A percentile compares a stretch with the other conserved stretches of the same genome.
These are phyloP conservation scores for Gymnocypris eckloni DNA, from an alignment of 2,797 vertebrate species.

Conservation along the genomic window DNA sequence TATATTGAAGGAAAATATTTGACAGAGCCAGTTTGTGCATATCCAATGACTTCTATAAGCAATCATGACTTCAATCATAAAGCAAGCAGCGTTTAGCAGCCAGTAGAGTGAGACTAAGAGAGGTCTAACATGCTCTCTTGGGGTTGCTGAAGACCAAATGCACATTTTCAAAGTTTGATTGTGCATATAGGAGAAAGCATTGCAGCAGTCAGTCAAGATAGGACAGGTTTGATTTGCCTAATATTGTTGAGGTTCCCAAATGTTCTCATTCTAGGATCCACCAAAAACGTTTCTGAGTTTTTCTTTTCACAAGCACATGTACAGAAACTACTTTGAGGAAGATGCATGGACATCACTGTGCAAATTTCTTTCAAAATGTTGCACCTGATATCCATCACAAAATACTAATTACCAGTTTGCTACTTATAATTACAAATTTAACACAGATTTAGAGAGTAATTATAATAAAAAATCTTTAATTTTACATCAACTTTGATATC, in stretches of 20 bases:
- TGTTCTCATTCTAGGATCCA: background rate
- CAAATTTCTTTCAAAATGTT: background rate
- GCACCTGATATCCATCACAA: background rate
- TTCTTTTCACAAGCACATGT: background rate
- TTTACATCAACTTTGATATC: background rate
- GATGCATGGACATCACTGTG: background rate
- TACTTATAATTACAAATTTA: background rate
- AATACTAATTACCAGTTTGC: background rate
- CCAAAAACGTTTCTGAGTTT: background rate
- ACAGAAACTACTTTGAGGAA: background rate
- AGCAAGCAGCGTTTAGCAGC: background rate
- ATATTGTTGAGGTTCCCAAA: background rate
- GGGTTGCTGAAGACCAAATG: conserved; percentile 6
- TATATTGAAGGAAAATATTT: background rate
- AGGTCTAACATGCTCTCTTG: background rate
- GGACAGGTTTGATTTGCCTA: background rate
- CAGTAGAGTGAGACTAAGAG: background rate
- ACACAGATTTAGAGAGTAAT: background rate
- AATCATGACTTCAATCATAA: background rate
- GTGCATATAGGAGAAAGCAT: background rate
- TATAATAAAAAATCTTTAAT: no score
- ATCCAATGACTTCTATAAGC: background rate
- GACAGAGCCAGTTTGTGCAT: background rate
- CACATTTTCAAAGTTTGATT: conserved; percentile 2
- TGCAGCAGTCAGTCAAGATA: background rate